A percentile compares a stretch with the other conserved stretches of the same genome.
Evolutionary conservation across 2,113 vertebrate genomes (phyloP).

Genomic region (Tragelaphus buxtoni): DNA sequence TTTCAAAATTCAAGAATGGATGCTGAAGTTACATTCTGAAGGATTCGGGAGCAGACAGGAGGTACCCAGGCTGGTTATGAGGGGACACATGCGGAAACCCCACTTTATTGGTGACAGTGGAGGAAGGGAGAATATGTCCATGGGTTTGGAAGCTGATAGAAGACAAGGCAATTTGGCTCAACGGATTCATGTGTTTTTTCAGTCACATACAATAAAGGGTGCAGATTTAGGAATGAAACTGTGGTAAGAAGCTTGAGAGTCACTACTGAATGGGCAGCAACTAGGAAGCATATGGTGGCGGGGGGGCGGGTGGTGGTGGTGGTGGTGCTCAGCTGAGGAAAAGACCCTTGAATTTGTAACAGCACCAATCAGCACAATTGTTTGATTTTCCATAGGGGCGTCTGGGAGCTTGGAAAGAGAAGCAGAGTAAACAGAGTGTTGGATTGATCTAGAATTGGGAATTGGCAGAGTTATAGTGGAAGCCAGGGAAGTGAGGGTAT

Average conservation of each 20-base stretch:
- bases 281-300: neutral
- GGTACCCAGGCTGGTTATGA: too few relatives aligned
- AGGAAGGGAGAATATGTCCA: neutral
- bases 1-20: neutral
- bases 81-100: fast-evolving
- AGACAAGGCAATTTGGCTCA: neutral
- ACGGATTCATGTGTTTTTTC: neutral
- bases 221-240: neutral
- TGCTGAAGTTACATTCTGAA: neutral
- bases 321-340: neutral
- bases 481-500: neutral
- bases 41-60: neutral
- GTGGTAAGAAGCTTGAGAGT: neutral
- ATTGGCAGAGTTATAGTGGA: neutral
- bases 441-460: neutral
- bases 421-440: neutral
- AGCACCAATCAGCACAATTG: neutral
- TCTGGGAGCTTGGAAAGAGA: conserved; percentile 3
- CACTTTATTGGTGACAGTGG: neutral
- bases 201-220: neutral
- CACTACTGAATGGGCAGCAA: neutral
- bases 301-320: too few relatives aligned
- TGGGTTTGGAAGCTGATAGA: neutral
- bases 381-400: neutral
- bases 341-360: neutral